Evolutionary conservation across 2,113 vertebrate genomes (phyloP).

Genomic region (Semnornis frantzii): DNA sequence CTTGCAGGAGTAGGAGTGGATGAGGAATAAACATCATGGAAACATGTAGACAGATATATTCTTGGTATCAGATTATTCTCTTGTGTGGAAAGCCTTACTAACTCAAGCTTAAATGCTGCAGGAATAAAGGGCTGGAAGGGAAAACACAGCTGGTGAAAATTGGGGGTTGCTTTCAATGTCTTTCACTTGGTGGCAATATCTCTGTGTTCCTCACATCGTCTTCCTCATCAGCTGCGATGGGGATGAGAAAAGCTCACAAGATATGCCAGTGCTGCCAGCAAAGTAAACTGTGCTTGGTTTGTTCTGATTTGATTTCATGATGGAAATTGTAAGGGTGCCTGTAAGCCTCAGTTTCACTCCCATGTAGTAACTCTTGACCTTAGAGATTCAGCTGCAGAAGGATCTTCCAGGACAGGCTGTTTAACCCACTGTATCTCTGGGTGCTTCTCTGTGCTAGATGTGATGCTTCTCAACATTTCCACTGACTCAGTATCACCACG

Average conservation of each 20-base stretch:
- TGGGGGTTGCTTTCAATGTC: slow-evolving; percentile 49
- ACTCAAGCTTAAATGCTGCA: slow-evolving; percentile 55
- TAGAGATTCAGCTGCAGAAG: background rate
- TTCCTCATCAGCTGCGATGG: slow-evolving; percentile 57
- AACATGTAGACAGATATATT: slow-evolving; percentile 56
- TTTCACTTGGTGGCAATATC: slow-evolving; percentile 50
- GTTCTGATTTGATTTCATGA: background rate
- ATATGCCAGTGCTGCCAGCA: slow-evolving; percentile 47
- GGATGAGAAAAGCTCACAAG: slow-evolving; percentile 57
- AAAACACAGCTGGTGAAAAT: slow-evolving; percentile 79
- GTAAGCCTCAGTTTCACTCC: background rate
- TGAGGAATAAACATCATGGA: slow-evolving; percentile 49
- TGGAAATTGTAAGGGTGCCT: slow-evolving; percentile 8
- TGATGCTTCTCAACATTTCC: background rate
- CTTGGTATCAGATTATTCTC: slow-evolving; percentile 42
- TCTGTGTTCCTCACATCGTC: slow-evolving; percentile 64
- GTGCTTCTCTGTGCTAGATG: background rate
- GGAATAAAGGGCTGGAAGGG: slow-evolving; percentile 64
- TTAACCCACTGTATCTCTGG: background rate
- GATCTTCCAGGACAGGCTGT: background rate
- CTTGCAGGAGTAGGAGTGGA: background rate
- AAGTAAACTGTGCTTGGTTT: slow-evolving; percentile 56
- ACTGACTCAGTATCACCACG: background rate
- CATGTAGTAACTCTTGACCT: background rate
- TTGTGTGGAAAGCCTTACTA: slow-evolving; percentile 66